Percentiles rank a stretch among this genome's conserved stretches.
These are phyloP conservation scores for Cyclargus thomasi DNA, from an alignment of 1,140 invertebrate species.

Conservation along the genomic window DNA sequence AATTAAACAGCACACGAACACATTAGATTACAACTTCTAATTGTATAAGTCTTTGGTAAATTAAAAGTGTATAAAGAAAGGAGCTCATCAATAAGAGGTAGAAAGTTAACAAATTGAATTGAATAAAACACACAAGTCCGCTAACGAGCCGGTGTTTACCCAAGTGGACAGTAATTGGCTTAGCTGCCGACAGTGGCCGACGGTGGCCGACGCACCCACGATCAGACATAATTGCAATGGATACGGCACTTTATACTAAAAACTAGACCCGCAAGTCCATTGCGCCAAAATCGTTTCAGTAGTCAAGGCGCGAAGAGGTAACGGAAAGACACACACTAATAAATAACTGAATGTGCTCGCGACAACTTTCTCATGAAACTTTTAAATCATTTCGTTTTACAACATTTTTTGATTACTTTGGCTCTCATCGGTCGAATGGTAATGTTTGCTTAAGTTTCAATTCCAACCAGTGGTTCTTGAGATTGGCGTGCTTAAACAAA, in stretches of 20 bases:
- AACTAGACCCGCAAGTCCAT: too few relatives aligned
- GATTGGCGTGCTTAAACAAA: too few relatives aligned
- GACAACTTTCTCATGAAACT: too few relatives aligned
- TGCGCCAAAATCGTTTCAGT: too few relatives aligned
- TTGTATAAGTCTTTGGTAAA: neutral
- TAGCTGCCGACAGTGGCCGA: slow-evolving; percentile 59
- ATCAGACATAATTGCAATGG: slow-evolving; percentile 34
- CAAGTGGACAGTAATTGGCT: slow-evolving; percentile 74
- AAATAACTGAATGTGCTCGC: too few relatives aligned
- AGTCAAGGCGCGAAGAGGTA: too few relatives aligned
- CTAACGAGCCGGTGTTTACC: slow-evolving; percentile 73
- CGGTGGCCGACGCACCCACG: slow-evolving; percentile 50
- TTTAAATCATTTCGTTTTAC: too few relatives aligned
- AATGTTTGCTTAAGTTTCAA: too few relatives aligned
- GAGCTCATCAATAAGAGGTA: slow-evolving; percentile 63
- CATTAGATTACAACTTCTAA: neutral
- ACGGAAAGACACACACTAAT: too few relatives aligned
- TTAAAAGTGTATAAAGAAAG: slow-evolving; percentile 49
- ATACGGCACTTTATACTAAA: slow-evolving; percentile 33
- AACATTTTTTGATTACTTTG: too few relatives aligned
- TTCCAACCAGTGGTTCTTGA: too few relatives aligned
- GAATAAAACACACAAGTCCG: slow-evolving; percentile 71
- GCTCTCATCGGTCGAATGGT: too few relatives aligned
- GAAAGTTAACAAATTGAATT: slow-evolving; percentile 70
- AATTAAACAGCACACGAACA: neutral